Conservation (phyloP, 1,140 invertebrate genomes). For the Diuraphis noxia region DNA sequence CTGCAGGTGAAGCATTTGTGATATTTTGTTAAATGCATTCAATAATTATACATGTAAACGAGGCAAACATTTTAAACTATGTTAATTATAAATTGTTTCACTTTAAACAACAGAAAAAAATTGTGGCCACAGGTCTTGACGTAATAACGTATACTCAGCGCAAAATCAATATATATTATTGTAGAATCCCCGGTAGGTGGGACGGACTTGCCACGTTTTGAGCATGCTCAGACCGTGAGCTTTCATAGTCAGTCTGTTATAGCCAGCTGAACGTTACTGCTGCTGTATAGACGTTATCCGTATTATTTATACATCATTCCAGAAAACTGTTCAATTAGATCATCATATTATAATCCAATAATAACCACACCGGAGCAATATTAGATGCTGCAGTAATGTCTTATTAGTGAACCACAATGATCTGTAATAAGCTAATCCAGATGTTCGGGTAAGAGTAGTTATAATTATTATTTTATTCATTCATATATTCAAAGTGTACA, state of each 20-base stretch:
- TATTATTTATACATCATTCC: not conserved
- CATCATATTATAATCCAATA: not conserved
- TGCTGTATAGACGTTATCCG: not conserved
- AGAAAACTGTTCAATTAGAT: not conserved
- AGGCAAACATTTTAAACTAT: not conserved
- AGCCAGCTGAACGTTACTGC: not conserved
- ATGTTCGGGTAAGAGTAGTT: not conserved
- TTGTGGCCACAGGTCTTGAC: constrained; percentile 26
- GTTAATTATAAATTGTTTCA: not conserved
- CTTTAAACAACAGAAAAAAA: constrained; percentile 1
- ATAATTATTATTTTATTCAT: not conserved
- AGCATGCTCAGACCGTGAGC: constrained; percentile 40
- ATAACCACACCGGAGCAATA: not conserved
- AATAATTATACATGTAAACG: not conserved
- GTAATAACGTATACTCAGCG: not conserved
- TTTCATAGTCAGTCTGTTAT: constrained; percentile 1
- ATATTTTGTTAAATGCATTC: not conserved
- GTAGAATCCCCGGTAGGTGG: not conserved
- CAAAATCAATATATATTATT: constrained; percentile 28
- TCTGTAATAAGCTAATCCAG: not conserved
- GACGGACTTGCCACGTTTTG: constrained; percentile 15
- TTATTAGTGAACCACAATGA: not conserved
- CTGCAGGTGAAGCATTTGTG: not conserved
- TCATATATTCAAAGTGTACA: not conserved
- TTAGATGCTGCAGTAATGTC: not conserved